These are phyloP conservation scores for Danio jaintianensis DNA, from an alignment of 2,797 vertebrate genomes.

Conservation along the genomic window DNA sequence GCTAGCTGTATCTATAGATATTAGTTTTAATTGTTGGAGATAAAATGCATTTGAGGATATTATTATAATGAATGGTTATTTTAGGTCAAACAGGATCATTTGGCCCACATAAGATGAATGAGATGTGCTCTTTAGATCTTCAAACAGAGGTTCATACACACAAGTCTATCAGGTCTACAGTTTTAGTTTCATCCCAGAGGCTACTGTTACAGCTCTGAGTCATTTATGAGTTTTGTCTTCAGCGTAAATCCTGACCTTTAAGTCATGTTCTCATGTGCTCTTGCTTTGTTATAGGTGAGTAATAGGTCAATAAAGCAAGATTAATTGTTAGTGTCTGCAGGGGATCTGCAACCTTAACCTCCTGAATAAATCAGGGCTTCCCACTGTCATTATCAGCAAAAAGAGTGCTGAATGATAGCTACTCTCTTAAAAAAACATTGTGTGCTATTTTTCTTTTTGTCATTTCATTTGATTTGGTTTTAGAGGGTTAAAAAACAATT, in stretches of 20 bases:
- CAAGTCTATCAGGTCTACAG: constrained; percentile 38
- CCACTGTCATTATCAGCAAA: not conserved
- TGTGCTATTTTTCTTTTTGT: not conserved
- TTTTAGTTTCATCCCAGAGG: constrained; percentile 68
- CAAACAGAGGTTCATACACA: not conserved
- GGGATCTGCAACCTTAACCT: constrained; percentile 73
- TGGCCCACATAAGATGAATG: not conserved
- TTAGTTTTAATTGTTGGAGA: constrained; percentile 7
- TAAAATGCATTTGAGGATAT: constrained; percentile 17
- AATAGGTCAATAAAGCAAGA: constrained; percentile 48
- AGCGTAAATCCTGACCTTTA: constrained; percentile 65
- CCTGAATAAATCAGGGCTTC: constrained; percentile 52
- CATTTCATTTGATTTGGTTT: not conserved
- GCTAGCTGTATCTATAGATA: not conserved
- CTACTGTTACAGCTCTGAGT: constrained; percentile 65
- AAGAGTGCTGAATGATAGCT: constrained; percentile 2
- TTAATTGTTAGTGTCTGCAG: constrained; percentile 47
- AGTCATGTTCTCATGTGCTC: constrained; percentile 4
- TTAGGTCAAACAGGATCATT: not conserved
- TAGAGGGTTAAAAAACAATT: not conserved
- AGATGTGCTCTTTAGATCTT: not conserved
- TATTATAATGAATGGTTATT: not conserved
- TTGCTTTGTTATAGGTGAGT: constrained; percentile 38
- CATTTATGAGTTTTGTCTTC: constrained; percentile 67
- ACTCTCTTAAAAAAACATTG: constrained; percentile 2